Conservation (phyloP, 2,888 invertebrate species). For the Tetrapedia diversipes region DNA sequence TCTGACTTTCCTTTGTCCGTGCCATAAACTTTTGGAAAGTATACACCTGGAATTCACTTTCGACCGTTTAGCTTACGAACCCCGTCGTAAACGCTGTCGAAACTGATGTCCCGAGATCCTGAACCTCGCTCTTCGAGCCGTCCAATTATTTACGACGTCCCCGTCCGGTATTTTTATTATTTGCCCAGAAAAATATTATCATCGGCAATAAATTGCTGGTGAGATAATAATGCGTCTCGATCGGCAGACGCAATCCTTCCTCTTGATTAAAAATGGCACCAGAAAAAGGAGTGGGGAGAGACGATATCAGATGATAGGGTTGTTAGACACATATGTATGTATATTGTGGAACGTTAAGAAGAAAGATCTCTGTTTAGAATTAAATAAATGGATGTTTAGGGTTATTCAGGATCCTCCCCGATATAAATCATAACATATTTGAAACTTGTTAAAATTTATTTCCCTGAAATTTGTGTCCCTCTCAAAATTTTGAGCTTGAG, state of each 20-base stretch:
- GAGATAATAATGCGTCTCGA: slow-evolving; percentile 50
- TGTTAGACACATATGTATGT: background rate
- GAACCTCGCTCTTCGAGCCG: slow-evolving; percentile 38
- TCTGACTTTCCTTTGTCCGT: slow-evolving; percentile 62
- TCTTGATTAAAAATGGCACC: background rate
- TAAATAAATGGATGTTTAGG: background rate
- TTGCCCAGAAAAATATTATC: slow-evolving; percentile 54
- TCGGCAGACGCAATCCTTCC: slow-evolving; percentile 32
- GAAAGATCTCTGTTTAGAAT: background rate
- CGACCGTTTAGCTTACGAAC: slow-evolving; percentile 61
- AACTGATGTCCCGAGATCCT: slow-evolving; percentile 54
- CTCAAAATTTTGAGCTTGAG: background rate
- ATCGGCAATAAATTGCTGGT: slow-evolving; percentile 53
- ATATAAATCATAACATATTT: background rate
- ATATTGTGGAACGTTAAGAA: background rate
- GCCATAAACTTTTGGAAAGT: slow-evolving; percentile 64
- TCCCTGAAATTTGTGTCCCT: too few species aligned
- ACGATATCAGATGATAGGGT: background rate
- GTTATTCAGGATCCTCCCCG: background rate
- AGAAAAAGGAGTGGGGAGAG: too few species aligned
- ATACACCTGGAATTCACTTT: slow-evolving; percentile 67
- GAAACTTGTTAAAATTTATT: background rate
- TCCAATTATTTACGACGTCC: slow-evolving; percentile 55
- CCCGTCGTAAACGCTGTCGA: slow-evolving; percentile 65
- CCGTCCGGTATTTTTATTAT: slow-evolving; percentile 51